phyloP scores from a whole-genome alignment of 2,888 invertebrate species.

The Tetanocera ferruginea region DNA sequence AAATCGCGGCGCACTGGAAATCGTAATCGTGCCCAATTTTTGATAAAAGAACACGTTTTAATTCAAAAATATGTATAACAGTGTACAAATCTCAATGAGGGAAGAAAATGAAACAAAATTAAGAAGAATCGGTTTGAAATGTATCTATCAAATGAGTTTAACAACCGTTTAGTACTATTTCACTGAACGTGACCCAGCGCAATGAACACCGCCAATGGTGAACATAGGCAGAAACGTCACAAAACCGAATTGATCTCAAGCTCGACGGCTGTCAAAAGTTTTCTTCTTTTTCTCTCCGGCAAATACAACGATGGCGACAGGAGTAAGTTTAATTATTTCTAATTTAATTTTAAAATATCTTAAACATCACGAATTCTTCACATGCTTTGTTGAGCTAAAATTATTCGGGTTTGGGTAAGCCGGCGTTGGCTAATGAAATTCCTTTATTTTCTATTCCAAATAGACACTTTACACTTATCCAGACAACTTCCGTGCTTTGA shows the following conservation, averaged over 20 bases:
- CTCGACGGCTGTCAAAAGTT: conserved; percentile 50
- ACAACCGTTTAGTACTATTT: not conserved
- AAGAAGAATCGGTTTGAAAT: no score
- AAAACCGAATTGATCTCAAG: conserved; percentile 23
- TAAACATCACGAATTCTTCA: conserved; percentile 53
- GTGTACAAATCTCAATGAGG: no score
- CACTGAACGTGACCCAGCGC: no score
- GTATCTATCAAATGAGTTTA: not conserved
- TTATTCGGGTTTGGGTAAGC: not conserved
- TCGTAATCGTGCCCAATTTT: no score
- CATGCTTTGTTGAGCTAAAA: conserved; percentile 33
- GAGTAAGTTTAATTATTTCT: conserved; percentile 73
- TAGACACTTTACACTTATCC: conserved; percentile 96
- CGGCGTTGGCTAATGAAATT: conserved; percentile 35
- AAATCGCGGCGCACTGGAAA: no score
- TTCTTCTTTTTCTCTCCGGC: conserved; percentile 68
- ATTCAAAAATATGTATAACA: no score
- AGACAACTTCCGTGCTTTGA: conserved; percentile 98
- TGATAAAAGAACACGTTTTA: no score
- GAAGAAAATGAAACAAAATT: no score
- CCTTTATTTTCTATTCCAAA: conserved; percentile 37
- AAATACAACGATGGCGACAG: conserved; percentile 78
- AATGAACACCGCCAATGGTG: not conserved
- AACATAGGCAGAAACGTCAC: not conserved
- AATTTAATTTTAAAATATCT: conserved; percentile 59